phyloP scores from a whole-genome alignment of 2,888 invertebrate genomes.

The Torymus texanus region DNA sequence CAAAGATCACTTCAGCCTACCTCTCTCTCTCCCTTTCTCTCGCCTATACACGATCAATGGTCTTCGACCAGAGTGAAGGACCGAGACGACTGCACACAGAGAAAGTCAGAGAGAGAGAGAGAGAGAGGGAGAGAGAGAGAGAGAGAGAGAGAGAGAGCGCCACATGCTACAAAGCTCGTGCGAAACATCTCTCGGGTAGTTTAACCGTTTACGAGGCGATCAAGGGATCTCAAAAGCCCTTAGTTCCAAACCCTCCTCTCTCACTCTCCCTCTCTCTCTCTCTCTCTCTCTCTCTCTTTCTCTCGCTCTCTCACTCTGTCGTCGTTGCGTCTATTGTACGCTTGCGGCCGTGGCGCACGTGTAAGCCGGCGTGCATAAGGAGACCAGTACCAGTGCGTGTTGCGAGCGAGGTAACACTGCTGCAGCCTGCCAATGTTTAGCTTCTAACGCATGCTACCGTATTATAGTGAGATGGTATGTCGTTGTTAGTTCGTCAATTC shows the following conservation, averaged over 20 bases:
- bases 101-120: conserved; percentile 2
- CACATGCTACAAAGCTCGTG: conserved; percentile 22
- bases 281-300: conserved; percentile 1
- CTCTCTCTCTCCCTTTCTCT: neutral
- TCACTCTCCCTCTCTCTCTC: neutral
- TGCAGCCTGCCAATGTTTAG: too few species aligned
- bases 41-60: conserved; percentile 11
- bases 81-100: neutral
- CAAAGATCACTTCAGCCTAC: conserved; percentile 1
- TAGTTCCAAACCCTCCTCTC: too few species aligned
- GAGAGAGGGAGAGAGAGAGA: too few species aligned
- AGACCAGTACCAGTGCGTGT: too few species aligned
- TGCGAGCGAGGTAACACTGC: too few species aligned
- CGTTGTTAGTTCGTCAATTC: too few species aligned
- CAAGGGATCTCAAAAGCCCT: neutral
- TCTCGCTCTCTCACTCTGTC: too few species aligned
- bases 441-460: too few species aligned
- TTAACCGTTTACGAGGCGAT: conserved; percentile 42
- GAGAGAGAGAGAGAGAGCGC: too few species aligned
- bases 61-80: neutral
- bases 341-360: conserved; percentile 21
- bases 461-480: too few species aligned
- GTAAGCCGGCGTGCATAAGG: conserved; percentile 1
- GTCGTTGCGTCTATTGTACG: neutral
- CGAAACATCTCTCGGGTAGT: conserved; percentile 40